These are phyloP conservation scores for Arenaria interpres DNA, from an alignment of 2,113 vertebrate species.

Conservation along the genomic window DNA sequence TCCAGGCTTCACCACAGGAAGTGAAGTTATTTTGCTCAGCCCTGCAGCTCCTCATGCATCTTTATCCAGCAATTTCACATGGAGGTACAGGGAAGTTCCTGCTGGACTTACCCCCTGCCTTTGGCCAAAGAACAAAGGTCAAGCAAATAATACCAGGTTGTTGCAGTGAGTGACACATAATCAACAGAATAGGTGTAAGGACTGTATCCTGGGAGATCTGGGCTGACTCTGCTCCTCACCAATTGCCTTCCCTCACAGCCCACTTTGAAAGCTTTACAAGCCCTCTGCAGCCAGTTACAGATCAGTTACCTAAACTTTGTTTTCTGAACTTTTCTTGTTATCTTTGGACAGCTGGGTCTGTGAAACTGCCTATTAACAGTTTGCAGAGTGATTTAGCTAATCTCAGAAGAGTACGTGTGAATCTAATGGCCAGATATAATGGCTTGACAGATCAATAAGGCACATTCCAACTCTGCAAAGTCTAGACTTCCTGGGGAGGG, in stretches of 20 bases:
- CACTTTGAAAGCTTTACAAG: constrained; percentile 34
- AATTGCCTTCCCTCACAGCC: background rate
- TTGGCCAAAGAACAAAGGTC: constrained; percentile 26
- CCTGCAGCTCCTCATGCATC: background rate
- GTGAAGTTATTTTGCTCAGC: constrained; percentile 22
- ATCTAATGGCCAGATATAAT: background rate
- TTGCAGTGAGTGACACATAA: background rate
- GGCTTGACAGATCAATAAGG: constrained; percentile 20
- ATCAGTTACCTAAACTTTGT: constrained; percentile 10
- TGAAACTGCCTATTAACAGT: constrained; percentile 51
- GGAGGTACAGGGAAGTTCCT: background rate
- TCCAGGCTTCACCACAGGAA: constrained; percentile 50
- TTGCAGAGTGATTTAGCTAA: background rate
- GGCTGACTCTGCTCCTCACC: background rate
- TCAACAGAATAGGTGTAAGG: constrained; percentile 5
- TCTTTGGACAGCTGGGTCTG: constrained; percentile 31
- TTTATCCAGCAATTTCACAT: background rate
- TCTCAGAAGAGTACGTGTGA: background rate
- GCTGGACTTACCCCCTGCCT: background rate
- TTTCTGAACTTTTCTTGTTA: constrained; percentile 32
- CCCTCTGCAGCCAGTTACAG: background rate
- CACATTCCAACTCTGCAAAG: background rate
- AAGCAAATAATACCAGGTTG: constrained; percentile 2
- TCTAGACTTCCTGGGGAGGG: background rate
- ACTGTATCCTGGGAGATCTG: background rate